Evolutionary conservation across 2,113 vertebrate species (phyloP).

Genomic region (Vicugna pacos): DNA sequence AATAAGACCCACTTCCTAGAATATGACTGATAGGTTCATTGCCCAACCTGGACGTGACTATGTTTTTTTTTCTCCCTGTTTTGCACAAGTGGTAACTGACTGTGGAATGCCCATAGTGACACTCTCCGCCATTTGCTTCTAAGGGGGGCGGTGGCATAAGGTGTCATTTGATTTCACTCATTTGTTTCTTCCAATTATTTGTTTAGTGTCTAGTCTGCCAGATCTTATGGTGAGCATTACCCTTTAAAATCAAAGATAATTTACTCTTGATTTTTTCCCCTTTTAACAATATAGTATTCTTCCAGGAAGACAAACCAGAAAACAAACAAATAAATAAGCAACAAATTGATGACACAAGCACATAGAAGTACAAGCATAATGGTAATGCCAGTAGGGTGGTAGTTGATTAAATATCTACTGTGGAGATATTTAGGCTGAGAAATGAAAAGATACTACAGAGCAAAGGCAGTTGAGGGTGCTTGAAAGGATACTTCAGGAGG

Average conservation of each 20-base stretch:
- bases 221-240: not conserved
- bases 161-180: not conserved
- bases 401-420: not conserved
- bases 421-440: not conserved
- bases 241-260: not conserved
- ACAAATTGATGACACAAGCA: not conserved
- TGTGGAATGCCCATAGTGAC: too few species aligned
- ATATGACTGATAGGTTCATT: not conserved
- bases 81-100: not conserved
- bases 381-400: accelerated
- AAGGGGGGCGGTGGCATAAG: too few species aligned
- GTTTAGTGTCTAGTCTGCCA: not conserved
- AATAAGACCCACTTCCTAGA: not conserved
- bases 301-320: not conserved
- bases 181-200: not conserved
- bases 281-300: not conserved
- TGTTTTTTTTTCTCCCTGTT: not conserved
- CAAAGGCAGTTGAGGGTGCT: not conserved
- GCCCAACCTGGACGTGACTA: not conserved
- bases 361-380: not conserved
- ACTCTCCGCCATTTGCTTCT: not conserved
- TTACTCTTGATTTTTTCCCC: not conserved
- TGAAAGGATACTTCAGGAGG: not conserved
- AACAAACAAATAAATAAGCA: not conserved
- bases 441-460: not conserved